phyloP scores from a whole-genome alignment of 2,888 invertebrate genomes.

The Acleris cristana region DNA sequence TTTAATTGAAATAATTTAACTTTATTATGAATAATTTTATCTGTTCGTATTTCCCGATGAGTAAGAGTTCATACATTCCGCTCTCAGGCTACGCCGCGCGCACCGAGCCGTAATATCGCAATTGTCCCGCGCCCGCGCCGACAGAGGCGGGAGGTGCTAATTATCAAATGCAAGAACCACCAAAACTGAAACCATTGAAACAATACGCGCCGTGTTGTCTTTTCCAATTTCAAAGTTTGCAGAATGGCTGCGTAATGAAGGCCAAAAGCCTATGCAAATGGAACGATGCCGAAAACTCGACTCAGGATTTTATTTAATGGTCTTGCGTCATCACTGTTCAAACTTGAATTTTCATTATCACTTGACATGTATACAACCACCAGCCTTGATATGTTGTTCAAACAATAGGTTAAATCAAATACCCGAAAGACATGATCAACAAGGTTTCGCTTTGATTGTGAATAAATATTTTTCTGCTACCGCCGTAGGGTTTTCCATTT shows the following conservation, averaged over 20 bases:
- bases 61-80: neutral
- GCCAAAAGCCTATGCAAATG: slow-evolving; percentile 80
- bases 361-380: slow-evolving; percentile 78
- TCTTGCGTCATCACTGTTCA: slow-evolving; percentile 82
- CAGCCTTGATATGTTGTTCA: slow-evolving; percentile 83
- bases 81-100: slow-evolving; percentile 3
- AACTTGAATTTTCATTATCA: slow-evolving; percentile 84
- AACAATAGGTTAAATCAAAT: slow-evolving; percentile 82
- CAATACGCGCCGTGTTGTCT: slow-evolving; percentile 79
- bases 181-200: slow-evolving; percentile 82
- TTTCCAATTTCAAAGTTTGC: slow-evolving; percentile 82
- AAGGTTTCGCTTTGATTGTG: slow-evolving; percentile 68
- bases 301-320: slow-evolving; percentile 77
- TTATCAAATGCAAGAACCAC: slow-evolving; percentile 81
- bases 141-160: slow-evolving; percentile 74
- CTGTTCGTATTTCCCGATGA: neutral
- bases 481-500: slow-evolving; percentile 42
- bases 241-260: slow-evolving; percentile 81
- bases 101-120: slow-evolving; percentile 48
- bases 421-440: slow-evolving; percentile 75
- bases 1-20: too few relatives aligned
- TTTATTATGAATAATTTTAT: too few relatives aligned
- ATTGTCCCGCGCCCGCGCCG: slow-evolving; percentile 56
- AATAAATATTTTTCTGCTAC: slow-evolving; percentile 64
- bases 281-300: slow-evolving; percentile 80